Evolutionary conservation across 2,113 vertebrate genomes (phyloP).

Genomic region (Gobio gobio): DNA sequence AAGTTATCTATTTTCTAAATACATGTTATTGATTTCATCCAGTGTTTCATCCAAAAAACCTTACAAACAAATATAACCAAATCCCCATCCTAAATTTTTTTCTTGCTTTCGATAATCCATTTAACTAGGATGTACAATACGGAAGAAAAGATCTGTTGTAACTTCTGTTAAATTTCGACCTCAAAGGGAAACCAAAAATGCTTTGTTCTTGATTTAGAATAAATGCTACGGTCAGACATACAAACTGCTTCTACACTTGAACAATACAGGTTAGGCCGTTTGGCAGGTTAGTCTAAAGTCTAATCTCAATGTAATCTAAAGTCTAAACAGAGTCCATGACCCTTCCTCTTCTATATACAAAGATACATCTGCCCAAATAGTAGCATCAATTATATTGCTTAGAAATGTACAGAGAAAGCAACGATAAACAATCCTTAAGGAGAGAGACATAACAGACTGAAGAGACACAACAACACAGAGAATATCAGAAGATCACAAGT

Average conservation of each 20-base stretch:
- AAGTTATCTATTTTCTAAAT: background rate
- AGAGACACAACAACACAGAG: background rate
- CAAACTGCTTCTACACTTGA: background rate
- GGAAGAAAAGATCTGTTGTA: background rate
- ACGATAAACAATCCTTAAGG: background rate
- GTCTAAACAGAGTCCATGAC: background rate
- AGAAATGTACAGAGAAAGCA: background rate
- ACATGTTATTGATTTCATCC: background rate
- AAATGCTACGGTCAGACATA: background rate
- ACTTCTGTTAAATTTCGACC: background rate
- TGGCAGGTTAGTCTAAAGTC: background rate
- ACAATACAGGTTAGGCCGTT: background rate
- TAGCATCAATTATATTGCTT: constrained; percentile 24
- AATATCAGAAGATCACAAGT: constrained; percentile 3
- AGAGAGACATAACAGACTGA: background rate
- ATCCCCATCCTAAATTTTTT: background rate
- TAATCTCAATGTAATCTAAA: background rate
- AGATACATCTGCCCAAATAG: background rate
- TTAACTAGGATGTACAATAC: background rate
- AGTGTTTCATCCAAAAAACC: background rate
- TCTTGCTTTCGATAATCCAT: background rate
- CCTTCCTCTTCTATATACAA: background rate
- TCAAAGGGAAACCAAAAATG: background rate
- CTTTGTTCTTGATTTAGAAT: background rate
- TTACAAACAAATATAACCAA: background rate